Base-by-base conservation (phyloP, 2,797 vertebrate species). In the Orientallactaga sibirica region DNA sequence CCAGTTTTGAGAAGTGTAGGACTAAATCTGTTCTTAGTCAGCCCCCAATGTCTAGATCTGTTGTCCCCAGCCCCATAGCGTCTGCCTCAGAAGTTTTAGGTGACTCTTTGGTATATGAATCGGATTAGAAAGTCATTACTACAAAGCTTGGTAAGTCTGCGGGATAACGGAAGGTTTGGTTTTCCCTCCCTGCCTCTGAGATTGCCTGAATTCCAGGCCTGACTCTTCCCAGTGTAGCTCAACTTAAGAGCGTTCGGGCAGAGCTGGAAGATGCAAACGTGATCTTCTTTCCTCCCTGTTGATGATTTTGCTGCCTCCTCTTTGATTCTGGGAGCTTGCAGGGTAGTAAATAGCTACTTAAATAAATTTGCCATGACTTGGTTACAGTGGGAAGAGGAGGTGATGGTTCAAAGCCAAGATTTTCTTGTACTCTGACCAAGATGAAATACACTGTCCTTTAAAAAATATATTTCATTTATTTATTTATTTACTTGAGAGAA, bases 51-150 rank as follows among this genome's bases (percentile, higher is more conserved):
- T 58, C 55, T 58, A 58, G 55, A 58, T 58, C 55, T 58, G 55
- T 58, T 58, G 55, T 58, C 75, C 43, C 61, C 43, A 74, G 62
- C 25, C 55, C 24, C n/a, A 66, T 55, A 58, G 61, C n/a, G 8
- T 58, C 33, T 10, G 62, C 92, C 81, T 71, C 61, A 88, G 43
- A 93, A 88, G 27, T 94, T 80, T 92, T 19, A 70, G 66, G 52
- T 66, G 33, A 83, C 79, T 14, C 52, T 15, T 37, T 68, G 2
- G 18, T 79, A 1, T 78, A 16, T 2, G 19, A 82, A 9, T 92
- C 20, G 84, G 71, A 37, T 41, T 90, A 88, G 85, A 9, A 43
- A 29, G 33, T 7, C 4, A 48, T 5, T 37, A 29, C 68, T 92
- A 86, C 62, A 52, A 62, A 86, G 43, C 64, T 71, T 76, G 84